Percentiles rank a stretch among this genome's conserved stretches.
Evolutionary conservation across 1,140 invertebrate genomes (phyloP).

Genomic region (Pogonus chalceus): DNA sequence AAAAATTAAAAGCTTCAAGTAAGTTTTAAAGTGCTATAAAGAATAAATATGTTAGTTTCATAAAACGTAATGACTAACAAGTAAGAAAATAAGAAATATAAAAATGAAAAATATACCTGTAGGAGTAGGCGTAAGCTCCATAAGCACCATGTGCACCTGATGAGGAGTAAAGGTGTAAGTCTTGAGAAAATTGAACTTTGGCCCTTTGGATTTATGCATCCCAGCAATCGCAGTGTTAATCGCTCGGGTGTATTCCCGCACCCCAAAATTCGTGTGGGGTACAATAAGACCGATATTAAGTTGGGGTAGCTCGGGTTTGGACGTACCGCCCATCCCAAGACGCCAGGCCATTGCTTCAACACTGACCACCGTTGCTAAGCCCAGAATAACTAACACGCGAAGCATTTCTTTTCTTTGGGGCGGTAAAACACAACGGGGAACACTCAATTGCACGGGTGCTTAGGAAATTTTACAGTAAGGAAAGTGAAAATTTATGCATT

Average conservation of each 20-base stretch:
- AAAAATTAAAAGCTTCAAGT: no score
- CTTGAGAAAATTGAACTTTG: slow-evolving; percentile 50
- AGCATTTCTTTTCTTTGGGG: not conserved
- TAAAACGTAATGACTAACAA: no score
- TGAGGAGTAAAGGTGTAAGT: slow-evolving; percentile 49
- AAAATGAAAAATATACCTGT: slow-evolving; percentile 44
- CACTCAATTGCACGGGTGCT: no score
- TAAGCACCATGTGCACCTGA: slow-evolving; percentile 53
- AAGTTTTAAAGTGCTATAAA: no score
- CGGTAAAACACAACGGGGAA: not conserved
- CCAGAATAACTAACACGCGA: not conserved
- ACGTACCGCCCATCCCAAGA: not conserved
- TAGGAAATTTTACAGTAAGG: no score
- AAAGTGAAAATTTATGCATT: no score
- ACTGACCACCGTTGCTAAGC: not conserved
- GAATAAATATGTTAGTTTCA: no score
- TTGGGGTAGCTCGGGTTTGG: slow-evolving; percentile 17
- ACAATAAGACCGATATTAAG: slow-evolving; percentile 52
- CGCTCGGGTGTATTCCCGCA: slow-evolving; percentile 55
- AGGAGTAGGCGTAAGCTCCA: slow-evolving; percentile 63
- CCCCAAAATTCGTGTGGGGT: slow-evolving; percentile 53
- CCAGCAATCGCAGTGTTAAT: slow-evolving; percentile 52
- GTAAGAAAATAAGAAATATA: no score
- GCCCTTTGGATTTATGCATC: slow-evolving; percentile 44
- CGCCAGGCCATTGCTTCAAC: slow-evolving; percentile 3